Evolutionary conservation across 2,888 invertebrate genomes (phyloP), one percentile per base, ranked within the genome.

Genomic region (Brachyptera putata): DNA sequence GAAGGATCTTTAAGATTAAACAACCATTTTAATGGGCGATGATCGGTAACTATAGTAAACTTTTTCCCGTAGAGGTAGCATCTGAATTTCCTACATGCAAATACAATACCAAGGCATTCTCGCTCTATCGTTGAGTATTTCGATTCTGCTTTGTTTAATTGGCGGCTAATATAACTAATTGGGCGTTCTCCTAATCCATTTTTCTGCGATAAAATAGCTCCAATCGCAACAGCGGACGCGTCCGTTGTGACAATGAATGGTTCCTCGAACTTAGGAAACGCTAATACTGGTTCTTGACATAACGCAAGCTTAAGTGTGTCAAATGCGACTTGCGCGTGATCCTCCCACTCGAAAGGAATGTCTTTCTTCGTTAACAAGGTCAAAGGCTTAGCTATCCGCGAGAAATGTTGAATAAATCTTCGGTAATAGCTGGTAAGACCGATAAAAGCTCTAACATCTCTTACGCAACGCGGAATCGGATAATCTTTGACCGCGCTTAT

Each of bases 1-100:
- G n/a, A n/a, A n/a, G n/a, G n/a, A n/a, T n/a, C n/a, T n/a, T n/a
- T n/a, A n/a, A n/a, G n/a, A n/a, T n/a, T n/a, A n/a, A n/a, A n/a
- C n/a, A n/a, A n/a, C n/a, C n/a, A n/a, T n/a, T n/a, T n/a, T n/a
- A n/a, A n/a, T 50, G 53, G 30, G 11, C 22, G 16, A 61, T 48
- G n/a, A 63, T 56, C 55, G 1, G 63, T 62, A 4, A 63, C 22
- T 2, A 65, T 60, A 1, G 53, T 63, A 21, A 65, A 65, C 21
- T 21, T 16, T 9, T 25, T 34, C 11, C 64, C 64, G 11, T 63
- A 61, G 3, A 65, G 13, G 11, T 63, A 65, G 1, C 57, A 48
- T 14, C 61, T 3, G 7, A 65, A 61, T 16, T 65, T 59, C 14
- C 34, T 50, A 1, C 14, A 5, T 14, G 30, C 30, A 14, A 30